These are phyloP conservation scores for Aphidius gifuensis DNA, from an alignment of 1,140 invertebrate species.

Conservation along the genomic window DNA sequence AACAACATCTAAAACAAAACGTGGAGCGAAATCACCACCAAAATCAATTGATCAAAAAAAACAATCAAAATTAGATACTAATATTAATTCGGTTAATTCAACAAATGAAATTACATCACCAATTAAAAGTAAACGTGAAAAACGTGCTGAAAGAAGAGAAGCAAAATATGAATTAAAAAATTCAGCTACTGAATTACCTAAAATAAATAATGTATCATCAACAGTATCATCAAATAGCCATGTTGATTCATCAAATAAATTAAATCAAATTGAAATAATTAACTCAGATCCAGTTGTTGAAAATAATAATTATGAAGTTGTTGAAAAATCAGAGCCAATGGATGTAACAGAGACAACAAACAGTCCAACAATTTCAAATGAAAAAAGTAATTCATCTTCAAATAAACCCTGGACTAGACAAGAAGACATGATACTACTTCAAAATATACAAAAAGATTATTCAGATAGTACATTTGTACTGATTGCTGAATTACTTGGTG, in stretches of 20 bases:
- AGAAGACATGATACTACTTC: conserved; percentile 49
- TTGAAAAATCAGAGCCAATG: conserved; percentile 26
- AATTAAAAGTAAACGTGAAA: conserved; percentile 43
- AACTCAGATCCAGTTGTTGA: conserved; percentile 2
- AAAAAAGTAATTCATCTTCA: background rate
- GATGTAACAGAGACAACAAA: conserved; percentile 15
- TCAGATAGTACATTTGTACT: conserved; percentile 40
- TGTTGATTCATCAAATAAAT: background rate
- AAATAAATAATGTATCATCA: background rate
- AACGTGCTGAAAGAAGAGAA: conserved; percentile 39
- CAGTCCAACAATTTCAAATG: no score
- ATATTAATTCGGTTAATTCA: conserved; percentile 27
- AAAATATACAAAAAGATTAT: conserved; percentile 49
- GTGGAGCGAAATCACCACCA: conserved; percentile 37
- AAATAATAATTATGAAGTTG: conserved; percentile 26
- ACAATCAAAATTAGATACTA: conserved; percentile 30
- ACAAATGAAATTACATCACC: conserved; percentile 21
- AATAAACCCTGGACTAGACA: conserved; percentile 46
- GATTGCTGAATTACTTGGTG: conserved; percentile 41
- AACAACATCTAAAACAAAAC: conserved; percentile 34
- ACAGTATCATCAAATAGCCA: conserved; percentile 6
- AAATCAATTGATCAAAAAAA: conserved; percentile 39
- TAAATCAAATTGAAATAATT: conserved; percentile 1
- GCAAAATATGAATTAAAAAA: conserved; percentile 31
- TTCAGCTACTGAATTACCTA: background rate